These are phyloP conservation scores for Nephrotoma guestfalica DNA, from an alignment of 2,888 invertebrate species.

Conservation along the genomic window DNA sequence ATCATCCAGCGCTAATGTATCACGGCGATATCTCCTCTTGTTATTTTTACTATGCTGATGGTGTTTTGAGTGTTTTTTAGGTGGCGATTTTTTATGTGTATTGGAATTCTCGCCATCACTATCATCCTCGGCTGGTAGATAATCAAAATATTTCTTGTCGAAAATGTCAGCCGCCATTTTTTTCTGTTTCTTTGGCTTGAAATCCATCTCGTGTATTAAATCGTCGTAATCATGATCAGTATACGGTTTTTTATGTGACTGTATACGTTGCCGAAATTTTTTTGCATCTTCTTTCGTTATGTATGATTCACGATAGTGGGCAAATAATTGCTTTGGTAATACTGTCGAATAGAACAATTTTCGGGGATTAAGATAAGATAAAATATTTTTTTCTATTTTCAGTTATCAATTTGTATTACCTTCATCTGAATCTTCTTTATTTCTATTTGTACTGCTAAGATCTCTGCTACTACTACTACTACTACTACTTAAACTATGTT, in stretches of 20 bases:
- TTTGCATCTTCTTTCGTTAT: conserved; percentile 12
- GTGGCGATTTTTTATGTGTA: not conserved
- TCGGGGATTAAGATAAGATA: not conserved
- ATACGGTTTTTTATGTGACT: conserved; percentile 2
- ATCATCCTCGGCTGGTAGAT: conserved; percentile 15
- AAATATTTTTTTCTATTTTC: no score
- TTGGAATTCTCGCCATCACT: not conserved
- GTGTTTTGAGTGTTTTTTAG: not conserved
- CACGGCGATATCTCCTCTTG: not conserved
- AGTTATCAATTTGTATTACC: not conserved
- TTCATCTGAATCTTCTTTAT: not conserved
- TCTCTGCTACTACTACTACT: not conserved
- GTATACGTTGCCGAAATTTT: conserved; percentile 9
- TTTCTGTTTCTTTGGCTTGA: conserved; percentile 7
- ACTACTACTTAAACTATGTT: not conserved
- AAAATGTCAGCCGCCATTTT: not conserved
- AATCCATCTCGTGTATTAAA: conserved; percentile 8
- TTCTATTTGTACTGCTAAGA: not conserved
- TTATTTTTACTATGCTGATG: not conserved
- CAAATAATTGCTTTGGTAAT: conserved; percentile 7
- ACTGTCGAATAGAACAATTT: not conserved
- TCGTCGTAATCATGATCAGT: conserved; percentile 11
- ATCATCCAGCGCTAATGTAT: not conserved
- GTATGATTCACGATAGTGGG: conserved; percentile 9
- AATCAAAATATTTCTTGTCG: conserved; percentile 17